These are phyloP conservation scores for Aulostomus chinensis DNA, from an alignment of 2,797 vertebrate species.

Conservation along the genomic window DNA sequence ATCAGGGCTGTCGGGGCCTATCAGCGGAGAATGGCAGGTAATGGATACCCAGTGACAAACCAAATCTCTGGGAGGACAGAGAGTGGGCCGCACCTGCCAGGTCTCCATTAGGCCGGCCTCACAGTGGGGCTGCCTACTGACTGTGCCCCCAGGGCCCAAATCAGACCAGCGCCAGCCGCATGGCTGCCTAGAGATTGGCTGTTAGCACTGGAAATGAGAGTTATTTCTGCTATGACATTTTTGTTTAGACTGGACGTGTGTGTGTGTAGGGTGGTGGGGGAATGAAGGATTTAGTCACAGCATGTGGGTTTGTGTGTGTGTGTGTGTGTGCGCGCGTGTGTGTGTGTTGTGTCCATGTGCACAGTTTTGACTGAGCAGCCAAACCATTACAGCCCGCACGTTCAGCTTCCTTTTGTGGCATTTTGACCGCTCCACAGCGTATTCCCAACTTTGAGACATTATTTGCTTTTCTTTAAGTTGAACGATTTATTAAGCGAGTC, in stretches of 20 bases:
- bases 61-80: slow-evolving; percentile 99
- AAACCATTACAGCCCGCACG: slow-evolving; percentile 20
- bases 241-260: slow-evolving; percentile 87
- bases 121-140: slow-evolving; percentile 92
- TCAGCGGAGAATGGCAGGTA: slow-evolving; percentile 99
- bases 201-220: slow-evolving; percentile 99
- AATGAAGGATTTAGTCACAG: slow-evolving; percentile 61
- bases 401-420: slow-evolving; percentile 36
- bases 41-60: slow-evolving; percentile 99
- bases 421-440: too few relatives aligned
- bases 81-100: slow-evolving; percentile 98
- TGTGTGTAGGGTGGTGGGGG: slow-evolving; percentile 31
- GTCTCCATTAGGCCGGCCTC: slow-evolving; percentile 97
- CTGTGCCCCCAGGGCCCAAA: slow-evolving; percentile 94
- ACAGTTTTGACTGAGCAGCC: neutral
- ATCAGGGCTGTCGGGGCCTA: slow-evolving; percentile 99
- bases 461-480: slow-evolving; percentile 55
- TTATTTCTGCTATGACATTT: slow-evolving; percentile 99
- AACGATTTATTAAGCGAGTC: slow-evolving; percentile 45
- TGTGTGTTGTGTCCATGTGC: slow-evolving; percentile 15
- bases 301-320: slow-evolving; percentile 9
- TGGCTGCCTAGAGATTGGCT: slow-evolving; percentile 93
- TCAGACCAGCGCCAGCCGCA: slow-evolving; percentile 89
- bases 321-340: slow-evolving; percentile 8
- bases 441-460: slow-evolving; percentile 48